Base-by-base conservation (phyloP, 2,113 vertebrate species). In the Sebastes schlegelii region DNA sequence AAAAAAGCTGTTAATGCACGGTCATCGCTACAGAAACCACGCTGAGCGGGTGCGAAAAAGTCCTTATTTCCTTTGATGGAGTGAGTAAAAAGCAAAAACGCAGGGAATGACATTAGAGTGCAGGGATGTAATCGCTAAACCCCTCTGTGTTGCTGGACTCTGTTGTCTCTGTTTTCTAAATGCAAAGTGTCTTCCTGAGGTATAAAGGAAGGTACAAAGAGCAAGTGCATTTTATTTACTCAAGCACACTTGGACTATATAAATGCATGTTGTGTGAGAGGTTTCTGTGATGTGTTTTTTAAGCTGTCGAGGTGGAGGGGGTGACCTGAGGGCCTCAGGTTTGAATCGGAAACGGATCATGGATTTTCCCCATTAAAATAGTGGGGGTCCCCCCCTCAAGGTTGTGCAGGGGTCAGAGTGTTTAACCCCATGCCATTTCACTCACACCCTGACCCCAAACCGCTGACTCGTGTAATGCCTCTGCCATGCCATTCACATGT, bases 381-480 rank as follows among this genome's bases (percentile, higher is more conserved):
- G 65, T 13, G 51, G 14, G 61, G 14, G 1, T 10, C 76, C 70
- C 88, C 70, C 88, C 89, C 88, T 86, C 60, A 88, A 77, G 90
- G 83, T 89, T 76, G 42, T 9, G 74, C 26, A 6, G 85, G 85
- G 93, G 92, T 92, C 86, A 91, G 84, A 89, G 93, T 92, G 90
- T 93, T 95, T 96, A 95, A 95, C 94, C 94, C 21, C 81, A 70
- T 86, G 81, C 86, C 80, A 78, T 85, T 84, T 88, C 89, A 85
- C 87, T 84, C 85, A 72, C 75, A 80, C 48, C 16, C 51, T 77
- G 89, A 92, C 73, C 91, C 81, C 75, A 68, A 90, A 83, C 71
- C 74, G 51, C 68, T 85, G 87, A 88, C 82, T 85, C 76, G 86
- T 82, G 89, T 88, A 91, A 93, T 88, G 83, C 70, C 76, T 65